These are phyloP conservation scores for Atrichornis clamosus DNA, from an alignment of 2,113 vertebrate genomes.

Conservation along the genomic window DNA sequence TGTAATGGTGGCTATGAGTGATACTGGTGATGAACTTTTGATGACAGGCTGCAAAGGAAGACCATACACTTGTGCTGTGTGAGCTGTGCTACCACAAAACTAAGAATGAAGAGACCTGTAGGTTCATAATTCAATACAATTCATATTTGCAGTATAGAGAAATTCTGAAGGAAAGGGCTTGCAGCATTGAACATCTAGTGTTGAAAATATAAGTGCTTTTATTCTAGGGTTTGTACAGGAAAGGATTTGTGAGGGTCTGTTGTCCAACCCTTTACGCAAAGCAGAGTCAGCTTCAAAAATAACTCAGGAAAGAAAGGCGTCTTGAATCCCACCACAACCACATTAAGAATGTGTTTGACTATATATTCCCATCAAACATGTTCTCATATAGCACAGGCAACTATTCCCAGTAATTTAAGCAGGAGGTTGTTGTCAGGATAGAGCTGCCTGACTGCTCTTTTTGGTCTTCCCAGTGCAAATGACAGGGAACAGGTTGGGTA, in stretches of 20 bases:
- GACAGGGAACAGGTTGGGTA: neutral
- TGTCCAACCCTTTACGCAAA: neutral
- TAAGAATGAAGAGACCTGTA: neutral
- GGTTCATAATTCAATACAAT: neutral
- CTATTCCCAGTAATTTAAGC: neutral
- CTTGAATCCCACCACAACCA: neutral
- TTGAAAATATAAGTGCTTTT: neutral
- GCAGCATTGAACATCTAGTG: neutral
- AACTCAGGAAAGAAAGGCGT: neutral
- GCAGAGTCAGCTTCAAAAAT: neutral
- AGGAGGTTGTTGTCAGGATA: neutral
- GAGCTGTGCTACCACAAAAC: neutral
- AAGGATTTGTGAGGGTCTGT: neutral
- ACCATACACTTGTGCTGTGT: fast-evolving
- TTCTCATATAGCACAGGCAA: neutral
- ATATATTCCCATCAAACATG: neutral
- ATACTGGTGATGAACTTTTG: neutral
- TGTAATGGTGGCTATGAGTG: neutral
- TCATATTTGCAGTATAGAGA: neutral
- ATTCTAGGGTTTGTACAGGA: neutral
- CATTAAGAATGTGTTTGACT: neutral
- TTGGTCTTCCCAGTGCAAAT: neutral
- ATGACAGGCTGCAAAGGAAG: neutral
- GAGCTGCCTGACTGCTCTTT: neutral
- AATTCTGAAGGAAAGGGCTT: neutral